These are phyloP conservation scores for Stomatorhinus ivindoensis DNA, from an alignment of 2,113 vertebrate species.

Conservation along the genomic window DNA sequence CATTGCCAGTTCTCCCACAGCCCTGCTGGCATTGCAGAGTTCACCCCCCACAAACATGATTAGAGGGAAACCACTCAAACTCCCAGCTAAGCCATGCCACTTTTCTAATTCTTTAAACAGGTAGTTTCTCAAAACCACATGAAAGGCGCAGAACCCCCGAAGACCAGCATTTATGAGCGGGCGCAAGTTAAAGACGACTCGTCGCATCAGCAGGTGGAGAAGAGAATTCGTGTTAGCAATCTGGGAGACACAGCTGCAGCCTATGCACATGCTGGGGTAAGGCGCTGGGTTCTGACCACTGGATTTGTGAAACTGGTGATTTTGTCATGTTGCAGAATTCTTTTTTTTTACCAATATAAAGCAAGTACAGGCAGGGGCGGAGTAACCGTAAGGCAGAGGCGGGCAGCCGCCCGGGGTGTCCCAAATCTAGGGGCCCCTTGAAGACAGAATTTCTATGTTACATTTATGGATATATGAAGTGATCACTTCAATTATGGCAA, in stretches of 20 bases:
- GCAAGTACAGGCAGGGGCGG: neutral
- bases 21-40: neutral
- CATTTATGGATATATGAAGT: neutral
- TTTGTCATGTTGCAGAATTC: neutral
- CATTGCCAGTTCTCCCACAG: neutral
- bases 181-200: constrained; percentile 16
- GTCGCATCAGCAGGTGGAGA: constrained; percentile 20
- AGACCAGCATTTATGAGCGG: constrained; percentile 36
- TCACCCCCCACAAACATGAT: neutral
- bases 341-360: neutral
- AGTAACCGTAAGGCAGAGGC: neutral
- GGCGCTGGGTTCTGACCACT: neutral
- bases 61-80: neutral
- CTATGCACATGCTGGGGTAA: constrained; percentile 61
- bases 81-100: neutral
- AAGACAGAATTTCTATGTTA: neutral
- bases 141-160: constrained; percentile 40
- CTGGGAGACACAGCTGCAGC: constrained; percentile 66
- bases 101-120: constrained; percentile 42
- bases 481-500: neutral
- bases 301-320: neutral
- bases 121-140: constrained; percentile 62
- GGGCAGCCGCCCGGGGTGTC: neutral
- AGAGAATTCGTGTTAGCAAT: constrained; percentile 41
- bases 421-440: neutral